Percentiles rank a stretch among this genome's conserved stretches.
Conservation (phyloP, 2,113 vertebrate genomes). For the Pteruthius melanotis region DNA sequence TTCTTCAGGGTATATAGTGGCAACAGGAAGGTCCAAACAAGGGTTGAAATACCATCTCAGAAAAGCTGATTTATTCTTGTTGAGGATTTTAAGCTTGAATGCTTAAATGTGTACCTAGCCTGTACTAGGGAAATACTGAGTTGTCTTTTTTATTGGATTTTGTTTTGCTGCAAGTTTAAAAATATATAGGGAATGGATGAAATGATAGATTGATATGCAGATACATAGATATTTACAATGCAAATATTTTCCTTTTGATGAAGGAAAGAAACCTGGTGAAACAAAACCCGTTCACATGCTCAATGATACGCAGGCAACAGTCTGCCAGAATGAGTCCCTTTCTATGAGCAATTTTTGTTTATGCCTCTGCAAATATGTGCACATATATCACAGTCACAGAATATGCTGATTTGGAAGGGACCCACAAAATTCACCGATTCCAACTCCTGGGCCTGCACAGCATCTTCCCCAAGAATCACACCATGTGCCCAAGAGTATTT, state of each 20-base stretch:
- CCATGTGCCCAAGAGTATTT: accelerated
- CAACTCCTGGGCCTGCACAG: neutral
- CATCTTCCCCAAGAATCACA: neutral
- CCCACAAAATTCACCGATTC: accelerated
- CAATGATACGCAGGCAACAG: neutral
- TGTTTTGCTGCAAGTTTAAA: neutral
- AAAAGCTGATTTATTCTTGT: neutral
- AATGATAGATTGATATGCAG: neutral
- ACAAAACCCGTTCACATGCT: neutral
- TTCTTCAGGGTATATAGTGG: neutral
- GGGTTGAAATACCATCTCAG: neutral
- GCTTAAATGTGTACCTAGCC: accelerated
- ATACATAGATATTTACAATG: neutral
- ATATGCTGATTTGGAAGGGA: neutral
- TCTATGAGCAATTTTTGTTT: neutral
- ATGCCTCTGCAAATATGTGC: neutral
- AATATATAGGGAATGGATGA: neutral
- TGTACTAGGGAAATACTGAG: neutral
- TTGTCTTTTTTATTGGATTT: neutral
- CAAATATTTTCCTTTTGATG: neutral
- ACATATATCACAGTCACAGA: neutral
- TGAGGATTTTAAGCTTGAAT: neutral
- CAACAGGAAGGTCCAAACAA: neutral
- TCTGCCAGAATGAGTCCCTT: neutral
- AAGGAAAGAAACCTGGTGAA: neutral